Conservation (phyloP, 37 sponge, comb jelly and placozoan species). For the Agelas oroides region DNA sequence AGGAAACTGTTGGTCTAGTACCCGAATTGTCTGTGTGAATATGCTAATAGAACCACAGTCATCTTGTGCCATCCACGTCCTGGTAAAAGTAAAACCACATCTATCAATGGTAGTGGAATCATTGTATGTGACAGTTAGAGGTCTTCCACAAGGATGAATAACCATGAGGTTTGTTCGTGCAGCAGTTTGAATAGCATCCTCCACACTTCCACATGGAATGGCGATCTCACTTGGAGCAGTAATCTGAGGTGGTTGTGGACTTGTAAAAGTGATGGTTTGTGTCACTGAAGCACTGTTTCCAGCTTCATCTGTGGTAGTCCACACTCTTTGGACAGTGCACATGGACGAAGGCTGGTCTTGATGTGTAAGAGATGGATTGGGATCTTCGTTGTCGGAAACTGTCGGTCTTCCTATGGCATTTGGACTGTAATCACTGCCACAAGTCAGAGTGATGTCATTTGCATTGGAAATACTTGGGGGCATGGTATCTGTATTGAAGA, state of each 20-base stretch:
- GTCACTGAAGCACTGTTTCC: slow-evolving; percentile 14
- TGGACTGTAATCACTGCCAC: slow-evolving; percentile 19
- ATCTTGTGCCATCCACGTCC: slow-evolving; percentile 39
- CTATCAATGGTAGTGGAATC: slow-evolving; percentile 4
- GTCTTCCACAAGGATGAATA: slow-evolving; percentile 46
- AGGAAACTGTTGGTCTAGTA: slow-evolving; percentile 37
- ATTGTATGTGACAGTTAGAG: background rate
- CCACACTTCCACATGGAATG: slow-evolving; percentile 33
- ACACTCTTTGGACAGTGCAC: slow-evolving; percentile 17
- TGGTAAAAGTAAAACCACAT: slow-evolving; percentile 34
- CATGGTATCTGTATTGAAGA: slow-evolving; percentile 14
- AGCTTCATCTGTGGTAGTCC: slow-evolving; percentile 36
- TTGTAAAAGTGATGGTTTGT: slow-evolving; percentile 40
- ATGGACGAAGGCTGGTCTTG: background rate
- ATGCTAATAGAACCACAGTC: slow-evolving; percentile 14
- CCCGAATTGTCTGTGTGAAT: slow-evolving; percentile 31
- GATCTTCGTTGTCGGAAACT: background rate
- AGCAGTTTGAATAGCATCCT: slow-evolving; percentile 14
- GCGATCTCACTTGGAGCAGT: background rate
- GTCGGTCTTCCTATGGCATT: slow-evolving; percentile 8
- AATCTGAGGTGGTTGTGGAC: slow-evolving; percentile 20
- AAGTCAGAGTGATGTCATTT: slow-evolving; percentile 10
- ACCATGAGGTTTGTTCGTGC: background rate
- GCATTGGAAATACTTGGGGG: slow-evolving; percentile 1
- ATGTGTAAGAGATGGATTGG: background rate